phyloP scores from a whole-genome alignment of 2,888 invertebrate genomes.

The Luperina testacea region DNA sequence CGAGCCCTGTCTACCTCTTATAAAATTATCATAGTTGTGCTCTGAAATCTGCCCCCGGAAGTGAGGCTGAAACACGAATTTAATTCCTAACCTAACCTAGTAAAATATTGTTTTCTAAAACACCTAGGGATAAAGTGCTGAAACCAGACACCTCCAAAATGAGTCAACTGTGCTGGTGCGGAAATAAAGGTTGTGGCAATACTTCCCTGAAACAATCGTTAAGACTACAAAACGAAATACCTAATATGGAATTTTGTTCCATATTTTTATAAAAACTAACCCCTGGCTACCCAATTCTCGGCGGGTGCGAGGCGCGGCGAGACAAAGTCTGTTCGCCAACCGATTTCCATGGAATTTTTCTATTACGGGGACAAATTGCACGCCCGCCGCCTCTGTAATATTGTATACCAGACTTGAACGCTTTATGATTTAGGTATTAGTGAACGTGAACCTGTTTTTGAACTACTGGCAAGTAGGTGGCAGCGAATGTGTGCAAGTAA shows the following conservation, averaged over 20 bases:
- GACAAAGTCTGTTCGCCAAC: conserved; percentile 65
- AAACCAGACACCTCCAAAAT: not conserved
- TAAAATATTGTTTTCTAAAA: not conserved
- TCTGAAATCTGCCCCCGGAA: not conserved
- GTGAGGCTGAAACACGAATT: not conserved
- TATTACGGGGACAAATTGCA: conserved; percentile 87
- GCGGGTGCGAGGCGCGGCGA: conserved; percentile 51
- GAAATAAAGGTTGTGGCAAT: not conserved
- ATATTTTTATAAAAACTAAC: conserved; percentile 27
- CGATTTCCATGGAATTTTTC: conserved; percentile 89
- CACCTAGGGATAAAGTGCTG: not conserved
- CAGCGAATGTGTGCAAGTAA: not conserved
- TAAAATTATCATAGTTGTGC: not conserved
- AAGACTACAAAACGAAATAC: not conserved
- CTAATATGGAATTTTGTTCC: not conserved
- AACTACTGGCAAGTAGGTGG: not conserved
- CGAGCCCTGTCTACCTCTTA: not conserved
- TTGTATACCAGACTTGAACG: conserved; percentile 65
- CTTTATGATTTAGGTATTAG: conserved; percentile 80
- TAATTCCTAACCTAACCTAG: not conserved
- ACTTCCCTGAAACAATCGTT: not conserved
- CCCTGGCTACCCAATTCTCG: conserved; percentile 27
- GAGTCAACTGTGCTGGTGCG: not conserved
- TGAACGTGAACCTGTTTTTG: conserved; percentile 49
- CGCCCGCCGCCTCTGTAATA: conserved; percentile 78